Evolutionary conservation across 2,888 invertebrate species (phyloP).

Genomic region (Malacosoma neustria): DNA sequence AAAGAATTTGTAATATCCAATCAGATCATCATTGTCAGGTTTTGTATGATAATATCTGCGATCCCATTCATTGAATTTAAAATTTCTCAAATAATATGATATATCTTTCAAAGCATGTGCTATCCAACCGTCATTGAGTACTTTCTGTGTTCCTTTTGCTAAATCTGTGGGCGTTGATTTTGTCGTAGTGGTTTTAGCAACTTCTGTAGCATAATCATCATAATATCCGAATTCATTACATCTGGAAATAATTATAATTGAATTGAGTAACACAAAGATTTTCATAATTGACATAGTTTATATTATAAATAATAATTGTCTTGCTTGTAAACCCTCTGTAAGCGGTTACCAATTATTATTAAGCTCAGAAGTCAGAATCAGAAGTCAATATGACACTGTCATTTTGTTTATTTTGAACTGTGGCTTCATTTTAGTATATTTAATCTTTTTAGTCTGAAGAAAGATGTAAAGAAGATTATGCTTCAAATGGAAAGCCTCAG

Average conservation of each 20-base stretch:
- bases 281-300: no score
- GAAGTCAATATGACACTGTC: no score
- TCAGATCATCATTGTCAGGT: slow-evolving; percentile 16
- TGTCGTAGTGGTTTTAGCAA: not conserved
- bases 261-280: no score
- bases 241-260: no score
- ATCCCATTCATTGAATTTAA: slow-evolving; percentile 80
- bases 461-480: slow-evolving; percentile 79
- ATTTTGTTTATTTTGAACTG: no score
- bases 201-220: not conserved
- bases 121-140: slow-evolving; percentile 42
- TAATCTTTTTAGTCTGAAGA: slow-evolving; percentile 77
- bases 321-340: no score
- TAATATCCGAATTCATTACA: not conserved
- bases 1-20: slow-evolving; percentile 52
- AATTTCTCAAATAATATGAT: slow-evolving; percentile 75
- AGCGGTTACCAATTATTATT: no score
- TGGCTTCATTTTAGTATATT: no score
- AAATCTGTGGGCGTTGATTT: slow-evolving; percentile 4
- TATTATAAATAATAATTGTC: no score
- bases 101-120: slow-evolving; percentile 68
- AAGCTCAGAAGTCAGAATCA: no score
- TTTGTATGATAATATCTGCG: slow-evolving; percentile 51
- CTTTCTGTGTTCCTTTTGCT: slow-evolving; percentile 12
- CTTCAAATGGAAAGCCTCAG: slow-evolving; percentile 63